These are phyloP conservation scores for Scaptomyza hsui DNA, from an alignment of 1,140 invertebrate genomes.

Conservation along the genomic window DNA sequence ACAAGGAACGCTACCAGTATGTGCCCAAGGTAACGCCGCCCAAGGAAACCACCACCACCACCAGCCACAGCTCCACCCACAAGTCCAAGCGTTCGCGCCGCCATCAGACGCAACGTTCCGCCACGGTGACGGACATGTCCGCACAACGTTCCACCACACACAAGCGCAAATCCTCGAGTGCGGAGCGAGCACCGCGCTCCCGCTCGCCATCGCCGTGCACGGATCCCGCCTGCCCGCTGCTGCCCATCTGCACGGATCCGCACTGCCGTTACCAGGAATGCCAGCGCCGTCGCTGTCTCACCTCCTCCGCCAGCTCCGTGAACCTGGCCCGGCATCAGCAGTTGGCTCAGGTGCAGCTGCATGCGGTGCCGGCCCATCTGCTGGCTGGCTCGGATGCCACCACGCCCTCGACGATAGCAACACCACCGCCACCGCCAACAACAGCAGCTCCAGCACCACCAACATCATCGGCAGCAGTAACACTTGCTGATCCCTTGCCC, in stretches of 20 bases:
- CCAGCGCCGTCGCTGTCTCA: slow-evolving; percentile 59
- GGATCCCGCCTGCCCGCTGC: slow-evolving; percentile 78
- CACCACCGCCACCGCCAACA: slow-evolving; percentile 56
- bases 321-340: slow-evolving; percentile 78
- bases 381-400: slow-evolving; percentile 69
- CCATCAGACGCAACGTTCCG: slow-evolving; percentile 83
- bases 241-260: slow-evolving; percentile 83
- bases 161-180: slow-evolving; percentile 82
- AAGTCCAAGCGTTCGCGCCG: slow-evolving; percentile 76
- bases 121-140: slow-evolving; percentile 83
- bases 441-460: not conserved
- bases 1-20: slow-evolving; percentile 83
- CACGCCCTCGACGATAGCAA: slow-evolving; percentile 72
- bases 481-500: slow-evolving; percentile 7
- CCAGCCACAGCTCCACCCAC: slow-evolving; percentile 11
- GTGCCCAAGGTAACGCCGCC: slow-evolving; percentile 67
- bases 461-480: slow-evolving; percentile 4
- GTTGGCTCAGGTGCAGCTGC: slow-evolving; percentile 76
- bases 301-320: slow-evolving; percentile 71
- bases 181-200: slow-evolving; percentile 75
- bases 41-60: slow-evolving; percentile 9
- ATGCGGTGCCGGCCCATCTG: slow-evolving; percentile 73
- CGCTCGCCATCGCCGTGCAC: slow-evolving; percentile 80
- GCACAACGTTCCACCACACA: slow-evolving; percentile 53
- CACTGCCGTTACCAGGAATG: slow-evolving; percentile 80